phyloP scores from a whole-genome alignment of 2,797 vertebrate species.

The Lateolabrax maculatus region DNA sequence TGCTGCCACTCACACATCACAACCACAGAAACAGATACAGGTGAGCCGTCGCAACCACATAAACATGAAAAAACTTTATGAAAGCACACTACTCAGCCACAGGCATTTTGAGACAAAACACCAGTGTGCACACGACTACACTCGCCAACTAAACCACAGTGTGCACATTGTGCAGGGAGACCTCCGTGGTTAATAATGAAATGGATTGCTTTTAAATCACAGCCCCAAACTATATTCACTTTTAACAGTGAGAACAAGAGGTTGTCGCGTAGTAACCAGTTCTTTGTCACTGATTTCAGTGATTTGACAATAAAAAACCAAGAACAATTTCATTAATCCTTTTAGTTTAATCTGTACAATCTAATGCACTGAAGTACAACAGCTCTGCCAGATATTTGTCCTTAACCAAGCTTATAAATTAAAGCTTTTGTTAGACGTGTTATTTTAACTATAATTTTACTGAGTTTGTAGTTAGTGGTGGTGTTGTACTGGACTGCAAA shows the following conservation, averaged over 20 bases:
- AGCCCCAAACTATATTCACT: background rate
- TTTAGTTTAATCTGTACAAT: background rate
- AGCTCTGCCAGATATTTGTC: background rate
- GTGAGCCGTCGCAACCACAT: conserved; percentile 78
- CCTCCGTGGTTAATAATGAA: conserved; percentile 1
- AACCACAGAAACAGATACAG: conserved; percentile 97
- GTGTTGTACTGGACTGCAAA: background rate
- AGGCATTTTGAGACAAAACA: conserved; percentile 3
- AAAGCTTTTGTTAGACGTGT: background rate
- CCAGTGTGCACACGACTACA: background rate
- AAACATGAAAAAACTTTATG: background rate
- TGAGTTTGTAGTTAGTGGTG: background rate
- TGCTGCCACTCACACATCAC: conserved; percentile 87
- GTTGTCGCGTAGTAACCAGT: background rate
- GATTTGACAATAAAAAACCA: conserved; percentile 6
- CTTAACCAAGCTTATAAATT: background rate
- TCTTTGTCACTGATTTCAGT: background rate
- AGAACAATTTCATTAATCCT: background rate
- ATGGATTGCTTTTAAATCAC: conserved; percentile 4
- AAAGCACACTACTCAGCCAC: background rate
- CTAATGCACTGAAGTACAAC: background rate
- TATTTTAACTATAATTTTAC: background rate
- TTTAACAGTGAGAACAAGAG: background rate
- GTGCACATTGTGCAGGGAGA: conserved; percentile 2
- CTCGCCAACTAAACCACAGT: conserved; percentile 24